phyloP scores from a whole-genome alignment of 2,113 vertebrate species.

The Pluvianellus socialis region DNA sequence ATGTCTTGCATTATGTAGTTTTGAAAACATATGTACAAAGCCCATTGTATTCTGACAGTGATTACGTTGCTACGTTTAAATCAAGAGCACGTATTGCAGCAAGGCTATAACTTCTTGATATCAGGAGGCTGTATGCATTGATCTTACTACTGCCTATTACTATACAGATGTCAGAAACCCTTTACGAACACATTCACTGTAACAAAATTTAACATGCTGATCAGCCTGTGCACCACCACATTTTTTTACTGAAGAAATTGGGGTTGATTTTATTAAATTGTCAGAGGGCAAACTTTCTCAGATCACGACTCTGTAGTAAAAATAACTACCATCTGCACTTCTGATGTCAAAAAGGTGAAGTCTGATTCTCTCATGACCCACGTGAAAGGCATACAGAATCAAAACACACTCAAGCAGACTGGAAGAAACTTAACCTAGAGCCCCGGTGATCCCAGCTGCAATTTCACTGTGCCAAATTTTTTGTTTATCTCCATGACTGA shows the following conservation, averaged over 20 bases:
- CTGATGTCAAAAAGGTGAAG: fast-evolving
- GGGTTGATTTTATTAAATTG: neutral
- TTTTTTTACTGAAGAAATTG: neutral
- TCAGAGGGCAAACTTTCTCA: neutral
- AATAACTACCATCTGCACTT: neutral
- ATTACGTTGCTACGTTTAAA: neutral
- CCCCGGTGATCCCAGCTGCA: neutral
- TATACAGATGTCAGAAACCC: neutral
- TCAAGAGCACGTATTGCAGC: neutral
- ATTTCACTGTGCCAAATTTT: neutral
- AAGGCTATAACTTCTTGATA: neutral
- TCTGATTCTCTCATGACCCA: neutral
- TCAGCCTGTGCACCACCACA: neutral
- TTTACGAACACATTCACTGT: neutral
- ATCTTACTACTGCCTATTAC: neutral
- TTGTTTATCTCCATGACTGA: neutral
- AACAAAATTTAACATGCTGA: neutral
- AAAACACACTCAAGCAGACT: neutral
- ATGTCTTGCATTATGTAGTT: neutral
- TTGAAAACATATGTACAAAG: neutral
- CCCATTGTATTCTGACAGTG: too few species aligned
- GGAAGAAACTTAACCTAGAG: neutral
- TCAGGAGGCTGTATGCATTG: neutral
- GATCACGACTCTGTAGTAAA: neutral
- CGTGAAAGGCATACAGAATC: neutral